Base-by-base conservation (phyloP, 2,888 invertebrate species). In the Aspidapion aeneum region DNA sequence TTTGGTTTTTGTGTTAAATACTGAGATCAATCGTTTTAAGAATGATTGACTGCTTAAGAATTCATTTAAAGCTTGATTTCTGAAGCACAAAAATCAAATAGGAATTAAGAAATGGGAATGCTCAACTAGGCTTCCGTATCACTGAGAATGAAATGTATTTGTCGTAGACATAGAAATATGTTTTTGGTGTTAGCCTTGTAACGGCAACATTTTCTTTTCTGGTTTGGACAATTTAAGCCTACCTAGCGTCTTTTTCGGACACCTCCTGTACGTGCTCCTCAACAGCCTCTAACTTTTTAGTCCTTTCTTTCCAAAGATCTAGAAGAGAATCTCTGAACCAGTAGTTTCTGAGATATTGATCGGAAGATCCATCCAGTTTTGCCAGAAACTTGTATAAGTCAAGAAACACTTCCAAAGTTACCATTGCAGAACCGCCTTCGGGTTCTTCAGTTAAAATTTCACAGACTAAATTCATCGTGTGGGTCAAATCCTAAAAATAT, bases 371-470 rank as follows among this genome's bases (percentile, higher is more conserved):
- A 68, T 88, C 86, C 19, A 88, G 80, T 0, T 71, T 69, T 0
- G 88, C 87, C 51, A 89, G 72, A 68, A 82, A 86, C 18, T 72
- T 74, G 77, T 87, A 88, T 77, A 88, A 82, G 49, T 80, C 80
- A 57, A 86, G 57, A 72, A 91, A 91, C 22, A 86, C 82, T 21
- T 84, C 80, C 1, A 87, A 78, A 0, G 90, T 85, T 52, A 94
- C 87, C 71, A 89, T 87, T 0, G 91, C 88, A 0, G 90, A 88
- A 0, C 92, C 93, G 1, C 94, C 94, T 63, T 93, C 93, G 0
- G 93, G 90, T 73, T 94, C 93, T 66, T 90, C 88, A 0, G 93
- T 92, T 59, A 93, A 80, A 0, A 92, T 84, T 75, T 94, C 92
- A 76, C 94, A 94, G 18, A 93, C 82, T 67, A 90, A 82, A 55